phyloP scores from a whole-genome alignment of 1,140 invertebrate genomes.

The Mamestra configurata region DNA sequence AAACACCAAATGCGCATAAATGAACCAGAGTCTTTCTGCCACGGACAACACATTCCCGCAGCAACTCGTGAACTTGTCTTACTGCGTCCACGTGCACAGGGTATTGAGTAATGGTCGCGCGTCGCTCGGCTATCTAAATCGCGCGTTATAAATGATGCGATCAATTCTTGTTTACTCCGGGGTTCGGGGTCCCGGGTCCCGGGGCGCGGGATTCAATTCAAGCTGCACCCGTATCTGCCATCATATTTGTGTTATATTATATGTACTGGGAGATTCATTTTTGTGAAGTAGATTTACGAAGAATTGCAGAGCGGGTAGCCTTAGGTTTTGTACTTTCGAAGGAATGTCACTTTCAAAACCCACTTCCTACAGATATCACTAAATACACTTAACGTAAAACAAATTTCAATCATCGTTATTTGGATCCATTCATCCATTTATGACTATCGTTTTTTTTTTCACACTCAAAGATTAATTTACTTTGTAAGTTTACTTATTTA shows the following conservation, averaged over 20 bases:
- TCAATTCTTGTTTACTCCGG: slow-evolving; percentile 82
- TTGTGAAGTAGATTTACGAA: not conserved
- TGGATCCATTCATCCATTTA: too few relatives aligned
- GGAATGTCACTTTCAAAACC: not conserved
- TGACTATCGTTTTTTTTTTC: too few relatives aligned
- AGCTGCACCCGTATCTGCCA: slow-evolving; percentile 26
- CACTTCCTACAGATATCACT: too few relatives aligned
- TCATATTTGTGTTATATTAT: slow-evolving; percentile 38
- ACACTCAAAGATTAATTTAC: too few relatives aligned
- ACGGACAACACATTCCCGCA: not conserved
- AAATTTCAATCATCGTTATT: too few relatives aligned
- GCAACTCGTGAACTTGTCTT: not conserved
- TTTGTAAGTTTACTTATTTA: too few relatives aligned
- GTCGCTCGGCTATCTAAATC: slow-evolving; percentile 78
- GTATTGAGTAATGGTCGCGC: slow-evolving; percentile 74
- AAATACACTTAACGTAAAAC: too few relatives aligned
- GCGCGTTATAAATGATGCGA: slow-evolving; percentile 82
- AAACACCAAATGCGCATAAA: not conserved
- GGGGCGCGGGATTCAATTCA: slow-evolving; percentile 52
- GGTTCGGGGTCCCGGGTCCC: slow-evolving; percentile 47
- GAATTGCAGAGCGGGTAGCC: too few relatives aligned
- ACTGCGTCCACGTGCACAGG: slow-evolving; percentile 43
- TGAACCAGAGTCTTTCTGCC: not conserved
- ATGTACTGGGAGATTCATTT: not conserved
- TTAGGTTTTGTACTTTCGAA: not conserved